Evolutionary conservation across 1,140 invertebrate genomes (phyloP), one percentile per base, ranked within the genome.

Genomic region (Temnothorax longispinosus): DNA sequence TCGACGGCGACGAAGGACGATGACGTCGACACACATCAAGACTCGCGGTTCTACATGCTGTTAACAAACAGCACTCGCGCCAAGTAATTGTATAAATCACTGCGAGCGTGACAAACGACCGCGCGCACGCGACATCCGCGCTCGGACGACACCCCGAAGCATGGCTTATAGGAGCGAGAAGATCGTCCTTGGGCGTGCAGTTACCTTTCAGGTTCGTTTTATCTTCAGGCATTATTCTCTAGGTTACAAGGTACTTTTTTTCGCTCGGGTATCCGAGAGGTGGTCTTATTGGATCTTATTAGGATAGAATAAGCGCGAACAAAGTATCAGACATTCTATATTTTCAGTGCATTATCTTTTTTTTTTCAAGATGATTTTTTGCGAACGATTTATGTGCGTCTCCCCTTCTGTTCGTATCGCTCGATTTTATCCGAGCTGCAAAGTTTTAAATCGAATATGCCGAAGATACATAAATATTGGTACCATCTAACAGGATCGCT

Each of bases 71-170:
- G 80, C 77, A 90, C 80, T 90, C 54, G 56, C 54, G 54, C 54
- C 38, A 62, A 58, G 86, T 90, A 90, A 90, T 90, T 90, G 86
- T 85, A 77, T 90, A 90, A 89, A 89, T 89, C 88, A 89, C 76
- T n/a, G 67, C 27, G 76, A 77, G 67, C 82, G 82, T 89, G 88
- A 89, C 74, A 88, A 87, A 89, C 88, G 88, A 81, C 85, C 76
- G 47, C 38, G 44, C 58, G 54, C 58, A 64, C 71, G 60, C 76
- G 69, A 77, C 77, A 71, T 65, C 38, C 44, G 67, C 38, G n/a
- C 8, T 77, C 27, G 71, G 74, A 74, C 75, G 58, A 35, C 32
- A n/a, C 60, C 75, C 27, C 74, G 82, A 75, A 81, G 75, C 74
- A 89, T 69, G 82, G 82, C 60, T 75, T 58, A 67, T 56, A 60